Evolutionary conservation across 1,140 invertebrate species (phyloP), one percentile per base, ranked within the genome.

Genomic region (Hylyphantes graminicola): DNA sequence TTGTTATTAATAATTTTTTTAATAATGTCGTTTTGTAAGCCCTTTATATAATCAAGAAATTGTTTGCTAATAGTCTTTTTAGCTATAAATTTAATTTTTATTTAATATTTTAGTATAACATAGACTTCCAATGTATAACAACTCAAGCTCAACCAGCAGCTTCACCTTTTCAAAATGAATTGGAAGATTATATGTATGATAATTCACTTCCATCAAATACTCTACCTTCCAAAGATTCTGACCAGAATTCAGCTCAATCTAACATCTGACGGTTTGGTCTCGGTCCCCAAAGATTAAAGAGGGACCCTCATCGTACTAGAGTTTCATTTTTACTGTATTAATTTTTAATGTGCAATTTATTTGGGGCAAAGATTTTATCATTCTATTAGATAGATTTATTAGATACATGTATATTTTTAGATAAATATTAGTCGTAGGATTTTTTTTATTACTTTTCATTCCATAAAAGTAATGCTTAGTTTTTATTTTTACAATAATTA

Each of bases 211-310:
- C 51, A 86, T 72, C 74, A 59, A 53, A 17, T 19, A 70, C 57
- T 15, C 50, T 85, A 51, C 57, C 77, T n/a, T 92, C 91, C 91
- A 90, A 95, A 93, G 92, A 94, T 48, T 68, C 73, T 54, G 94
- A 94, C 80, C 94, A 93, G 89, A 93, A 92, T 88, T 94, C 95
- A 88, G 93, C 94, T 87, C 95, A 97, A 89, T 94, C 94, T 89
- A 95, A 93, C 91, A 96, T 97, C 93, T 97, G 96, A 97, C 96
- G 97, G 93, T 96, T 96, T 92, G 96, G 96, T 92, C 96, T 97
- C 95, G 96, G 87, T 86, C 84, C 95, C 94, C 95, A 96, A 92
- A 94, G 96, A 94, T 95, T 95, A 93, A 97, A 87, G 55, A 67
- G 82, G 82, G 82, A 85, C 92, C 94, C 95, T 90, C 93, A 96